phyloP scores from a whole-genome alignment of 2,888 invertebrate species.

The Onthophagus sagittarius region DNA sequence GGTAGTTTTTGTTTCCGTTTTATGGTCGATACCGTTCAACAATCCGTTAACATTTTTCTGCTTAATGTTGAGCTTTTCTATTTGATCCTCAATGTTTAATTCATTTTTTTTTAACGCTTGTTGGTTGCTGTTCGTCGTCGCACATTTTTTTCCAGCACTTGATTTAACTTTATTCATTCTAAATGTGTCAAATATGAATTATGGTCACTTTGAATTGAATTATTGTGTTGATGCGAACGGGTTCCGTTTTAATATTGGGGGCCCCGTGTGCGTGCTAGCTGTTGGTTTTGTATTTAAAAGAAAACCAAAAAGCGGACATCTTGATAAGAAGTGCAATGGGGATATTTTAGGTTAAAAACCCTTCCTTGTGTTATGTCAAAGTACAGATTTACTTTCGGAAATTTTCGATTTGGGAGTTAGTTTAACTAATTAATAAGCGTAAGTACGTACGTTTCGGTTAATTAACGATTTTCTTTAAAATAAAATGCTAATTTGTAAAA shows the following conservation, averaged over 20 bases:
- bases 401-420: background rate
- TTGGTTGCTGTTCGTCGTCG: slow-evolving; percentile 18
- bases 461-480: background rate
- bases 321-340: slow-evolving; percentile 32
- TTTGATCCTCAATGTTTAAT: slow-evolving; percentile 23
- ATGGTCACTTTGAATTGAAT: background rate
- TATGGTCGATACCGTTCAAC: slow-evolving; percentile 33
- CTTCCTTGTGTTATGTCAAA: slow-evolving; percentile 21
- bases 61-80: slow-evolving; percentile 27
- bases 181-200: slow-evolving; percentile 14
- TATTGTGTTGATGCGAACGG: slow-evolving; percentile 2
- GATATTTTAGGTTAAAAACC: slow-evolving; percentile 31
- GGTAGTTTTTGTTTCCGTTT: slow-evolving; percentile 18
- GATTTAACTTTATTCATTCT: slow-evolving; percentile 28
- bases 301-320: slow-evolving; percentile 35
- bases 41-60: slow-evolving; percentile 32
- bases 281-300: slow-evolving; percentile 25
- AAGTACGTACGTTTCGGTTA: background rate
- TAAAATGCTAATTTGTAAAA: background rate
- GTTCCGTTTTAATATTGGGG: background rate
- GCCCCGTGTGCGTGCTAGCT: slow-evolving; percentile 9
- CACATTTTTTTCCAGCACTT: slow-evolving; percentile 20
- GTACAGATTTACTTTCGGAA: background rate
- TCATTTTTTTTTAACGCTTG: slow-evolving; percentile 19
- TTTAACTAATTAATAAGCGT: background rate